Percentiles rank a stretch among this genome's conserved stretches.
Conservation (phyloP, 2,113 vertebrate genomes). For the Neodontobutis hainanensis region DNA sequence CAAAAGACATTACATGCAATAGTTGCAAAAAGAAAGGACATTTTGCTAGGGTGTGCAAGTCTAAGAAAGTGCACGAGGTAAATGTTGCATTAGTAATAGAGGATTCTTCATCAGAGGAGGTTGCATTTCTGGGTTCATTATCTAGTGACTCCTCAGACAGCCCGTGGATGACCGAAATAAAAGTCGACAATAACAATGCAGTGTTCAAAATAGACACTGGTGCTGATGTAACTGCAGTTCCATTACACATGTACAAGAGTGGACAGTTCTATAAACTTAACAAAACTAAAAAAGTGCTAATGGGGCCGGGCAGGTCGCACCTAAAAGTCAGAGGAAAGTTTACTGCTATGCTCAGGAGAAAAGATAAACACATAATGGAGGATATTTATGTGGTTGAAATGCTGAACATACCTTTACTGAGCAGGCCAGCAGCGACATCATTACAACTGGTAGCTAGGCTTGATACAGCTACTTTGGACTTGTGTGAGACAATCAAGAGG, state of each 20-base stretch:
- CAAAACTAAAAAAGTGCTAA: background rate
- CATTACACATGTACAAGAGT: background rate
- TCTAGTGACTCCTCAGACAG: no score
- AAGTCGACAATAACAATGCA: background rate
- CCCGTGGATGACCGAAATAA: background rate
- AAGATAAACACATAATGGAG: background rate
- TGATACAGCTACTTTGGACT: background rate
- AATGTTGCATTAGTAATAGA: background rate
- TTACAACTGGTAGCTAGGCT: background rate
- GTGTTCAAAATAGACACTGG: constrained; percentile 37
- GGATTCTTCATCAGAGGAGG: background rate
- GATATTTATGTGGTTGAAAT: background rate
- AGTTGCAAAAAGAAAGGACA: constrained; percentile 13
- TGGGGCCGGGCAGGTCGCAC: background rate
- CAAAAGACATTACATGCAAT: constrained; percentile 6
- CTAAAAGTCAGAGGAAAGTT: constrained; percentile 11
- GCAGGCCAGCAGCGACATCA: background rate
- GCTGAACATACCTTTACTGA: background rate
- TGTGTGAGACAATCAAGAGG: background rate
- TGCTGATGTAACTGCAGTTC: constrained; percentile 11
- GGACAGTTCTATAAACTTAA: background rate
- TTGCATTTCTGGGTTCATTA: constrained; percentile 5
- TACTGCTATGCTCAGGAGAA: background rate
- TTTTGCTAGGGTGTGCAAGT: constrained; percentile 9
- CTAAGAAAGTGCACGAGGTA: background rate